These are phyloP conservation scores for Anarrhichthys ocellatus DNA, from an alignment of 2,113 vertebrate species.

Conservation along the genomic window DNA sequence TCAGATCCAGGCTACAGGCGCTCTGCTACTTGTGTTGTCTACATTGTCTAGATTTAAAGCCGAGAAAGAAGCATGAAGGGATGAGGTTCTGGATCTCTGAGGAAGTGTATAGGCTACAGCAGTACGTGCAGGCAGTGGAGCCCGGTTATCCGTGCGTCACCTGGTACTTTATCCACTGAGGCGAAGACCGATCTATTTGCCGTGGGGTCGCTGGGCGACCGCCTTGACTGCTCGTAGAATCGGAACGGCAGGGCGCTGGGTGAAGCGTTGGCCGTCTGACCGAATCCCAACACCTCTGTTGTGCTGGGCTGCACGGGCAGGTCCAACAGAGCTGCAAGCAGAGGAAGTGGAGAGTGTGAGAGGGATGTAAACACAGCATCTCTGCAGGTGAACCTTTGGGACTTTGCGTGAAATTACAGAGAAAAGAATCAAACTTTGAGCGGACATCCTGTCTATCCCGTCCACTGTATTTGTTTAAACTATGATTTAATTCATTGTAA, in stretches of 20 bases:
- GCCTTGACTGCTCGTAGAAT: slow-evolving; percentile 95
- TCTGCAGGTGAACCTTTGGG: not conserved
- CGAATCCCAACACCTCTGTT: slow-evolving; percentile 91
- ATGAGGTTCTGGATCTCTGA: not conserved
- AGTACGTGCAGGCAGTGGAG: not conserved
- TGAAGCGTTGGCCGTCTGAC: slow-evolving; percentile 83
- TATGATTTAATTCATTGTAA: not conserved
- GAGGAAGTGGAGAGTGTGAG: not conserved
- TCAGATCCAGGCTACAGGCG: not conserved
- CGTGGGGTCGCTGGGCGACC: slow-evolving; percentile 89
- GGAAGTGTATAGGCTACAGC: not conserved
- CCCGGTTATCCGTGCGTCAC: slow-evolving; percentile 73
- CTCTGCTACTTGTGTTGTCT: not conserved
- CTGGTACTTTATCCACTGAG: slow-evolving; percentile 98
- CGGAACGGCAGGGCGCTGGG: slow-evolving; percentile 92
- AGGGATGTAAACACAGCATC: not conserved
- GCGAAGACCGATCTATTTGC: slow-evolving; percentile 91
- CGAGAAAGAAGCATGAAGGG: not conserved
- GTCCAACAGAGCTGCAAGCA: slow-evolving; percentile 66
- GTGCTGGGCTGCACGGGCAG: slow-evolving; percentile 76
- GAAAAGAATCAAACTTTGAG: not conserved
- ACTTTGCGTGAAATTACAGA: too few relatives aligned
- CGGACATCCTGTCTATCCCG: too few relatives aligned
- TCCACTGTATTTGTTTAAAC: not conserved
- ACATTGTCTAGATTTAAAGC: not conserved